Base-by-base conservation (phyloP, 2,113 vertebrate species). In the Anolis carolinensis region DNA sequence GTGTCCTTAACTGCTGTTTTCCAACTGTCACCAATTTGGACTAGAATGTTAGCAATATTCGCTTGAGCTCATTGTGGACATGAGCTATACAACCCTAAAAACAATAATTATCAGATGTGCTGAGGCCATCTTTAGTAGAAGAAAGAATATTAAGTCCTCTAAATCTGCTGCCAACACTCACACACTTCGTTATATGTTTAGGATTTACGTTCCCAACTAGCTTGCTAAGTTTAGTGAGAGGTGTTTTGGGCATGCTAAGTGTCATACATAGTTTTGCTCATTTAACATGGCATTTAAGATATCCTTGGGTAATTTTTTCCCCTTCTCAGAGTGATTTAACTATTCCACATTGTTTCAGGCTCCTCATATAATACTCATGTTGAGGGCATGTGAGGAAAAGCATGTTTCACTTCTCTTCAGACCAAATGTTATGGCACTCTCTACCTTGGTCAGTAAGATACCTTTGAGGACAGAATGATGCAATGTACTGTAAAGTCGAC, bases 21-120 rank as follows among this genome's bases (percentile, higher is more conserved):
- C 73, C 71, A 88, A 65, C 18, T 0, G 0, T 11, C 0, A 1
- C 39, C 50, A 79, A 71, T 63, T 0, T 7, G 1, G 8, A 52
- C 30, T 44, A 30, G 73, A 50, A 79, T 72, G 81, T 50, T 50
- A 83, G 65, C 36, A 81, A 50, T 34, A 23, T 79, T 67, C 48
- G 32, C 27, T 23, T 79, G 52, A 72, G 36, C 16, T 20, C 81
- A 62, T 34, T 44, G 36, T n/a, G 14, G 55, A 39, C 21, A 25
- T 21, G 72, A 25, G 50, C 68, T 68, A 27, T 11, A 25, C n/a
- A 44, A 2, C 36, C 18, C 59, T 1, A 63, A 18, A 27, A 7
- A 59, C 55, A 68, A 67, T n/a, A 67, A 81, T 67, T 13, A 67
- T 34, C 48, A 11, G 62, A 5, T 76, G 2, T 75, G 18, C 39